Conservation (phyloP, 2,797 vertebrate genomes). For the Cyprinodon diabolis region DNA sequence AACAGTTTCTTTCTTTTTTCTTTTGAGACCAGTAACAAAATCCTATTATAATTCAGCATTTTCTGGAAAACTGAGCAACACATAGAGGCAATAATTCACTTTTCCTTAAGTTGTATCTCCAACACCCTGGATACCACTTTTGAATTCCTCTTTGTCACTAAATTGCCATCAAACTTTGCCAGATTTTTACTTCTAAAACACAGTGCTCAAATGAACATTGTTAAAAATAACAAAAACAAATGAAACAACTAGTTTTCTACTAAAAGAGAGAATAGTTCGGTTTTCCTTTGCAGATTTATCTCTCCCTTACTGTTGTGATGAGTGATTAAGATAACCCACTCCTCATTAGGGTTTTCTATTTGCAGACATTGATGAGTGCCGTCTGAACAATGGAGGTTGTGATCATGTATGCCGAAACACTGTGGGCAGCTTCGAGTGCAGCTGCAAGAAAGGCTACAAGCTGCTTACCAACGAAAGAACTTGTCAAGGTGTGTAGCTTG, state of each 20-base stretch:
- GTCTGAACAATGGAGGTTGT: constrained; percentile 93
- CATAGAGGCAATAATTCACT: neutral
- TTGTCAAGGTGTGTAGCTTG: constrained; percentile 87
- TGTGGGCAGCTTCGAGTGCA: constrained; percentile 97
- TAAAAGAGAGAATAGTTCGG: neutral
- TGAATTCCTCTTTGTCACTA: neutral
- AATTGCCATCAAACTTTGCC: neutral
- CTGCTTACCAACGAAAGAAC: constrained; percentile 96
- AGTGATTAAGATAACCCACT: constrained; percentile 12
- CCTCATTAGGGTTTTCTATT: constrained; percentile 30
- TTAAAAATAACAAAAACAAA: neutral
- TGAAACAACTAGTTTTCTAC: constrained; percentile 9
- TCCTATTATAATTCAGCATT: constrained; percentile 28
- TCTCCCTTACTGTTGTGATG: constrained; percentile 7
- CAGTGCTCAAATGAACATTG: neutral
- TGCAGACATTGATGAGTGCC: constrained; percentile 95
- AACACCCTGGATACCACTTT: neutral
- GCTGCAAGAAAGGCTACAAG: constrained; percentile 98
- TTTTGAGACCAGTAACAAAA: constrained; percentile 32
- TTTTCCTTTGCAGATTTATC: constrained; percentile 3
- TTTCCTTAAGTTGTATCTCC: constrained; percentile 12
- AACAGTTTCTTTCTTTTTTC: constrained; percentile 26
- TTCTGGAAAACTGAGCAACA: constrained; percentile 15
- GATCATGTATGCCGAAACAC: constrained; percentile 98
- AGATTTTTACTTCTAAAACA: neutral